A percentile compares a stretch with the other conserved stretches of the same genome.
Conservation (phyloP, 2,113 vertebrate species). For the Xenotilapia longispinis region DNA sequence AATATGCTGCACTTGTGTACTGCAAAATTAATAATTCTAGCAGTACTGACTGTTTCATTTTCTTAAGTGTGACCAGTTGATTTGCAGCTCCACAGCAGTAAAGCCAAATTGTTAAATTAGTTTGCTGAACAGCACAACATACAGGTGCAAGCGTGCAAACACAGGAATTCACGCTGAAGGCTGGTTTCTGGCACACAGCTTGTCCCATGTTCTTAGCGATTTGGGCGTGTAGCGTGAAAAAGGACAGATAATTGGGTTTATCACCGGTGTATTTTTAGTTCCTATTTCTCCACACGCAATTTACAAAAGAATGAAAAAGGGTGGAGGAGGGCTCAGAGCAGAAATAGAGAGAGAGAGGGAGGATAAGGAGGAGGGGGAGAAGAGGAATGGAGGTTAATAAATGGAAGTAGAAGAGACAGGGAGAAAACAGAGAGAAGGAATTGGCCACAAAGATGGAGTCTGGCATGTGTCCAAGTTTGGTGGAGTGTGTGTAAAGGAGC, state of each 20-base stretch:
- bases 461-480: conserved; percentile 13
- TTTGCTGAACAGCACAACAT: not conserved
- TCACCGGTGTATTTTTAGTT: conserved; percentile 46
- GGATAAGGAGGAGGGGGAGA: not conserved
- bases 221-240: conserved; percentile 39
- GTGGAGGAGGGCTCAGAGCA: not conserved
- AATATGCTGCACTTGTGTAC: not conserved
- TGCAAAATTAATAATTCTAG: not conserved
- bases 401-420: not conserved
- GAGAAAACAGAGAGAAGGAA: not conserved
- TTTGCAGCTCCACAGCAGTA: not conserved
- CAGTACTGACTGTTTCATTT: not conserved
- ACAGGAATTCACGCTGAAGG: not conserved
- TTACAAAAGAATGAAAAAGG: conserved; percentile 7
- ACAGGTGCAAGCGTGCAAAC: not conserved
- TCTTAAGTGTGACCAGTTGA: not conserved
- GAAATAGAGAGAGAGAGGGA: not conserved
- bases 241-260: conserved; percentile 50
- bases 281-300: conserved; percentile 17
- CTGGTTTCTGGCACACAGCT: conserved; percentile 16
- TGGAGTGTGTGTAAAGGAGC: conserved; percentile 9
- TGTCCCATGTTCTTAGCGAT: conserved; percentile 1
- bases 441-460: not conserved
- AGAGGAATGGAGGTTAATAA: not conserved
- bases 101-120: not conserved